Evolutionary conservation across 2,888 invertebrate species (phyloP), one percentile per base, ranked within the genome.

Genomic region (Lamproptera curius): DNA sequence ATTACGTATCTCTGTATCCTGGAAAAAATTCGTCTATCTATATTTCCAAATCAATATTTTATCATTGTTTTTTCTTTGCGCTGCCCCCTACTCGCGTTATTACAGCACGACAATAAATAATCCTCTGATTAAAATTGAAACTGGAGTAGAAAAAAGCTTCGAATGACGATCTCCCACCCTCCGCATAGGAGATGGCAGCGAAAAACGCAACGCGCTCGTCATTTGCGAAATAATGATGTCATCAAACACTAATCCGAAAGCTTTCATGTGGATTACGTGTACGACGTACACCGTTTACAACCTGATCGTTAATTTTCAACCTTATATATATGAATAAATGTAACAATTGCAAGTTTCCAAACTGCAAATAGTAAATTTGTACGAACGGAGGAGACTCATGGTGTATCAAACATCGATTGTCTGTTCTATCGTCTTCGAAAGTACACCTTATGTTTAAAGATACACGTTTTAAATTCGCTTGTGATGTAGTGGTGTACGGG

Each of bases 211-310:
- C 81, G 73, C 76, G 80, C 85, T 80, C 72, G 77, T 80, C 80
- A 80, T 86, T 80, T 73, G 75, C 70, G 75, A 81, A 85, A 85
- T 87, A 87, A 87, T 87, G 87, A 87, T 74, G 83, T 86, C 87
- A 87, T 86, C 86, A 87, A 86, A 87, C 83, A 82, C 86, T 87
- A 87, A 87, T 87, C 85, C 81, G 62, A 78, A 81, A 83, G 87
- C 87, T 87, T 87, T 87, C 86, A 83, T 85, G 84, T 83, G 86
- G 84, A 87, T 87, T 87, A 83, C 75, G 11, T 20, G 36, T 20
- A 20, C n/a, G n/a, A 13, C n/a, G n/a, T n/a, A n/a, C n/a, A n/a
- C n/a, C n/a, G n/a, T n/a, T n/a, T n/a, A n/a, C n/a, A n/a, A n/a
- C n/a, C n/a, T n/a, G n/a, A n/a, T n/a, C n/a, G n/a, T n/a, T n/a